Conservation (phyloP, 2,888 invertebrate species). For the Hydrotaea diabolus region DNA sequence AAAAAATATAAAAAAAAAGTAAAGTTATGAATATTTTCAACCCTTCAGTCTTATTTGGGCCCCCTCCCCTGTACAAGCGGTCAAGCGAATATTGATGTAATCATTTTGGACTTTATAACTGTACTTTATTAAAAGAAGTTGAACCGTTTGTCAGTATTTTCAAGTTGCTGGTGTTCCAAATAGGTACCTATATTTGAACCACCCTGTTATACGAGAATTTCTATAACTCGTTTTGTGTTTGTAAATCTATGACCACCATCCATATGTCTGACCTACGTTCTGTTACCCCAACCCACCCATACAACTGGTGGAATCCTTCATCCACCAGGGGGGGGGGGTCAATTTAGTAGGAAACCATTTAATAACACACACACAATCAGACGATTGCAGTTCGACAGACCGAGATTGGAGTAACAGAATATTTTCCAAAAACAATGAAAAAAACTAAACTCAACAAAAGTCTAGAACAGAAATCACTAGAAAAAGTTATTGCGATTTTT, state of each 20-base stretch:
- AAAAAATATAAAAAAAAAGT: no score
- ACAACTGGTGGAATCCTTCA: neutral
- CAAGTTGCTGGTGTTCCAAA: no score
- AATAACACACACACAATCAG: neutral
- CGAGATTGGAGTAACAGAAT: neutral
- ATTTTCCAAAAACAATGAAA: no score
- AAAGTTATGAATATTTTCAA: no score
- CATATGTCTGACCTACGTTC: slow-evolving; percentile 14
- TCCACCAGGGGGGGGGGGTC: neutral
- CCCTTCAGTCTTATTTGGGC: no score
- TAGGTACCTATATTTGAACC: no score
- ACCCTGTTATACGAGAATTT: no score
- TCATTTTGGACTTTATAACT: no score
- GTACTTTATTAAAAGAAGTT: no score
- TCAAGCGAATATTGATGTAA: no score
- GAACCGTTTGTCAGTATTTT: no score
- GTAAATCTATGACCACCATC: slow-evolving; percentile 9
- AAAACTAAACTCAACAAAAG: slow-evolving; percentile 14
- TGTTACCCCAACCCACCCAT: neutral
- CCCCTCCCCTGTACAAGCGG: no score
- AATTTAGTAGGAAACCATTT: neutral
- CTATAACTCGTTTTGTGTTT: neutral
- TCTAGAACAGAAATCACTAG: neutral
- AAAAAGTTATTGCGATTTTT: slow-evolving; percentile 32
- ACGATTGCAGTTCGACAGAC: neutral